These are phyloP conservation scores for Fukomys damarensis DNA, from an alignment of 2,113 vertebrate genomes.

Conservation along the genomic window DNA sequence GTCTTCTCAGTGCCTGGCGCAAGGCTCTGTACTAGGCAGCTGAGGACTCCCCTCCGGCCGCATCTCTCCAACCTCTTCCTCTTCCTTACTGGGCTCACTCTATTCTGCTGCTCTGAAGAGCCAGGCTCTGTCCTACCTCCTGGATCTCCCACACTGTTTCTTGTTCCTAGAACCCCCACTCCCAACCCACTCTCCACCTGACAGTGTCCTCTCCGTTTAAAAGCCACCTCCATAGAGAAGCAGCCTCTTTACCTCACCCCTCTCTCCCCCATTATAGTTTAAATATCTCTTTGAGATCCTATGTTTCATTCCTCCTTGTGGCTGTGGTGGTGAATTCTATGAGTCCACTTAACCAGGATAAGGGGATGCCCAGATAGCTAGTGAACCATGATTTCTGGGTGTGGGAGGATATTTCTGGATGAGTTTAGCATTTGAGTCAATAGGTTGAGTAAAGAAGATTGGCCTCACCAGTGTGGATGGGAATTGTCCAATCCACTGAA, in stretches of 20 bases:
- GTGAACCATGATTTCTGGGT: background rate
- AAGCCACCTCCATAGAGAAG: too few relatives aligned
- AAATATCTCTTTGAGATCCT: background rate
- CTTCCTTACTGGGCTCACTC: too few relatives aligned
- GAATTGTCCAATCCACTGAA: background rate
- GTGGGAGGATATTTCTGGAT: background rate
- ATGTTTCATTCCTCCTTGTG: background rate
- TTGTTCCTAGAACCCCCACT: too few relatives aligned
- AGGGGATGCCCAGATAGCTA: background rate
- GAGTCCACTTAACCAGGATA: background rate
- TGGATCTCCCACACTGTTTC: too few relatives aligned
- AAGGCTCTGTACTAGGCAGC: accelerated
- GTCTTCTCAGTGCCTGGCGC: background rate
- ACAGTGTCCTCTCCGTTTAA: too few relatives aligned
- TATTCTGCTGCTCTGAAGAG: too few relatives aligned
- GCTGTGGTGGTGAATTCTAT: background rate
- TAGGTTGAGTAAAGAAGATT: background rate
- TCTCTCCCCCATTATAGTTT: too few relatives aligned
- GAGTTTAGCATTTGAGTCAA: background rate
- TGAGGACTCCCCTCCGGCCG: background rate
- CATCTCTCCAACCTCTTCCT: background rate
- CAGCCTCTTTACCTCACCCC: too few relatives aligned
- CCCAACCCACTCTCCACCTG: too few relatives aligned
- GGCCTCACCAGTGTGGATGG: background rate
- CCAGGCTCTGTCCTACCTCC: too few relatives aligned